Conservation (phyloP, 2,888 invertebrate genomes). For the Acanthosepion pharaonis region DNA sequence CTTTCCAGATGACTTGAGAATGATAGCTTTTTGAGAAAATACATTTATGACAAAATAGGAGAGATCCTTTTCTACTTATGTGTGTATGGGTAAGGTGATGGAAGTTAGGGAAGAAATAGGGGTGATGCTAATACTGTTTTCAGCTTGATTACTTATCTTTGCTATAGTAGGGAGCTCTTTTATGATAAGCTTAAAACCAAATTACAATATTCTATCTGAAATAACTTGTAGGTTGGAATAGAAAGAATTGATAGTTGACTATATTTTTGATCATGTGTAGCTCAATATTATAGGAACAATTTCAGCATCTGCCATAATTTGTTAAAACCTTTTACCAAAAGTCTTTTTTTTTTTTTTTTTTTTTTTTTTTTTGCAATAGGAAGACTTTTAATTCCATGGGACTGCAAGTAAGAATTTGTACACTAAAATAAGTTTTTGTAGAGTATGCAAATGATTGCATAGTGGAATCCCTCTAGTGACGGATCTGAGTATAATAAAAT, state of each 20-base stretch:
- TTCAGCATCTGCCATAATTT: neutral
- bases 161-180: neutral
- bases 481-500: too few relatives aligned
- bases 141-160: constrained; percentile 1
- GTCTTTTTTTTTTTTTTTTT: too few relatives aligned
- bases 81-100: neutral
- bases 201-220: neutral
- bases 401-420: too few relatives aligned
- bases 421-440: too few relatives aligned
- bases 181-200: neutral
- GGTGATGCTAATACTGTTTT: neutral
- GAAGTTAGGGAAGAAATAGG: neutral
- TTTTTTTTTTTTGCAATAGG: too few relatives aligned
- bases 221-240: neutral
- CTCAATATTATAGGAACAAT: neutral
- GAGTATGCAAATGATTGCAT: too few relatives aligned
- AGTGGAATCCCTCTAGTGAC: too few relatives aligned
- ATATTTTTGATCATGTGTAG: neutral
- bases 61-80: neutral
- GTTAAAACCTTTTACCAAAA: too few relatives aligned
- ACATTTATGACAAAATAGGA: neutral
- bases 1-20: neutral
- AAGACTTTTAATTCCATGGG: too few relatives aligned
- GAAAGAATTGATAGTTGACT: neutral
- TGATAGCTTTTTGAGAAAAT: neutral